Evolutionary conservation across 2,797 vertebrate species (phyloP), one percentile per base, ranked within the genome.

Genomic region (Diceros bicornis): DNA sequence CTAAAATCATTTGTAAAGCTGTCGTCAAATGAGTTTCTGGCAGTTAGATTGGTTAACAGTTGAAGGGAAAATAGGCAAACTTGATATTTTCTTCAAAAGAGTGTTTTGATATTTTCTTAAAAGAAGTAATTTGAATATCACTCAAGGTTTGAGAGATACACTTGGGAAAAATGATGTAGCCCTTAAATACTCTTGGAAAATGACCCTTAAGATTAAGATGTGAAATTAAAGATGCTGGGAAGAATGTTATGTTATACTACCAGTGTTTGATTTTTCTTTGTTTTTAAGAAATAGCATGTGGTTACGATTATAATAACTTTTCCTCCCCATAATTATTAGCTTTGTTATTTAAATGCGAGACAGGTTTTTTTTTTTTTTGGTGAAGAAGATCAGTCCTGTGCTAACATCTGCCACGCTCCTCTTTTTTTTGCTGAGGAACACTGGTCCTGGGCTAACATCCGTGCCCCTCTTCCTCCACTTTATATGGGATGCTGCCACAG

Each of bases 21-120:
- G 5, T 81, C n/a, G 10, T 79, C 52, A 34, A 32, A 41, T 79
- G 71, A 81, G 52, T 64, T 81, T 87, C 47, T 62, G n/a, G n/a
- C 37, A 90, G 18, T 89, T 88, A 79, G 17, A n/a, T 34, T 74
- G 27, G 21, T 34, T 87, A 69, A 34, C 11, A 95, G 20, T 37
- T 92, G 37, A 86, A 81, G 50, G 41, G 23, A 59, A 85, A 92
- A 78, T 44, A 89, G 84, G 29, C 37, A 89, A 68, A 86, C 32
- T 32, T 75, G 20, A 1, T 47, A 71, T 71, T 96, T 93, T 78
- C 59, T 93, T 91, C 59, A 57, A 41, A 93, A 82, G 37, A 86
- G 7, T 71, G 11, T 89, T 96, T 89, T 95, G 55, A 11, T 91
- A 34, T 82, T 90, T 96, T 94, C 5, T 50, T 81, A 57, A 82